Evolutionary conservation across 1,140 invertebrate species (phyloP).

Genomic region (Chymomyza costata): DNA sequence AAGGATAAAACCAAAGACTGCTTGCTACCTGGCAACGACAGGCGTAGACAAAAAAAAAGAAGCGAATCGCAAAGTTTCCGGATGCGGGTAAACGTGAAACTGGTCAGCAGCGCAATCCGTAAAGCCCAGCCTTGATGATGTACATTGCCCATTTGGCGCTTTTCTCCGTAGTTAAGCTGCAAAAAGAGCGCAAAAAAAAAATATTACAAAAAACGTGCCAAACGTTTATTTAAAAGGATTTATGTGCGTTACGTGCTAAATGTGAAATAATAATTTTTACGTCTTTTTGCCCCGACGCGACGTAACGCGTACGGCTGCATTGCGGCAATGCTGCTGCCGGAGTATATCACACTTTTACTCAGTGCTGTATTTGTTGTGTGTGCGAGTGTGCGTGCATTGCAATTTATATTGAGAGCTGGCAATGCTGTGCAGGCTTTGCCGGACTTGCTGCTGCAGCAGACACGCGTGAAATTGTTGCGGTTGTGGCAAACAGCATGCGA

Average conservation of each 20-base stretch:
- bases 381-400: no score
- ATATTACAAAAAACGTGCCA: slow-evolving; percentile 73
- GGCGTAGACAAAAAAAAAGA: neutral
- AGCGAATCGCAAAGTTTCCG: neutral
- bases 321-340: no score
- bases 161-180: no score
- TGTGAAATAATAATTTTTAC: slow-evolving; percentile 72
- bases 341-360: no score
- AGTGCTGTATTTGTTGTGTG: no score
- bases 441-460: no score
- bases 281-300: slow-evolving; percentile 17
- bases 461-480: no score
- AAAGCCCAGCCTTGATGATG: slow-evolving; percentile 6
- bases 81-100: slow-evolving; percentile 10
- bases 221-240: slow-evolving; percentile 74
- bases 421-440: no score
- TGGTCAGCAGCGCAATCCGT: slow-evolving; percentile 14
- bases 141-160: no score
- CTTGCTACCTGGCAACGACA: slow-evolving; percentile 10
- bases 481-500: no score
- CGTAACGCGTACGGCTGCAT: no score
- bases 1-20: slow-evolving; percentile 32
- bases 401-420: no score
- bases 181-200: slow-evolving; percentile 19
- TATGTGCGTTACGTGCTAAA: slow-evolving; percentile 73